These are phyloP conservation scores for Atopsyche davidsoni DNA, from an alignment of 1,140 invertebrate species.

Conservation along the genomic window DNA sequence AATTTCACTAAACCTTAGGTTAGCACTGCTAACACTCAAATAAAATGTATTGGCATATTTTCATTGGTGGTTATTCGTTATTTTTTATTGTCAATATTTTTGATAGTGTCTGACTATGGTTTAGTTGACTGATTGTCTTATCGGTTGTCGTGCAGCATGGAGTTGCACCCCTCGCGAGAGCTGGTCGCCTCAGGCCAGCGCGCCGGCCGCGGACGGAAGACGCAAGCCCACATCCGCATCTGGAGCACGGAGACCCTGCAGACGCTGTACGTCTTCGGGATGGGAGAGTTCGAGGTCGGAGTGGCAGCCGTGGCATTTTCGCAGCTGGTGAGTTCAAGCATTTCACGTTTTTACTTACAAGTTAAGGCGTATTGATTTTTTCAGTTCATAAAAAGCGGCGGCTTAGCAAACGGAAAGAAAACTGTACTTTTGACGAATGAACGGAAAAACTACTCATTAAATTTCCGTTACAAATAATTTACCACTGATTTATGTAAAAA, in stretches of 20 bases:
- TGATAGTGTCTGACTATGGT: neutral
- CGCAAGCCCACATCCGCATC: conserved; percentile 87
- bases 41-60: neutral
- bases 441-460: neutral
- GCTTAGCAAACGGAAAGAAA: neutral
- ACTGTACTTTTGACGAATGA: neutral
- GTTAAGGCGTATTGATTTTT: neutral
- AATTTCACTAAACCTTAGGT: too few relatives aligned
- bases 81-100: neutral
- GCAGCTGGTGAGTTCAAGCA: conserved; percentile 56
- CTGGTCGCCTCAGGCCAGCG: conserved; percentile 87
- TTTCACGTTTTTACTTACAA: neutral
- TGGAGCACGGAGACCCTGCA: conserved; percentile 90
- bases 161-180: conserved; percentile 84
- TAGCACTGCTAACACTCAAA: too few relatives aligned
- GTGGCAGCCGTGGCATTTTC: conserved; percentile 88
- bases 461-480: neutral
- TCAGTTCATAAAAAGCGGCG: too few relatives aligned
- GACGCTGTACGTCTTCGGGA: conserved; percentile 86
- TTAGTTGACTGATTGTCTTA: neutral
- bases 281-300: conserved; percentile 85
- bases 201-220: conserved; percentile 71
- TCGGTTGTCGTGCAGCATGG: conserved; percentile 66
- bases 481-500: neutral
- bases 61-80: neutral